Conservation (phyloP, 1,140 invertebrate species). For the Sminthurinus signatus region DNA sequence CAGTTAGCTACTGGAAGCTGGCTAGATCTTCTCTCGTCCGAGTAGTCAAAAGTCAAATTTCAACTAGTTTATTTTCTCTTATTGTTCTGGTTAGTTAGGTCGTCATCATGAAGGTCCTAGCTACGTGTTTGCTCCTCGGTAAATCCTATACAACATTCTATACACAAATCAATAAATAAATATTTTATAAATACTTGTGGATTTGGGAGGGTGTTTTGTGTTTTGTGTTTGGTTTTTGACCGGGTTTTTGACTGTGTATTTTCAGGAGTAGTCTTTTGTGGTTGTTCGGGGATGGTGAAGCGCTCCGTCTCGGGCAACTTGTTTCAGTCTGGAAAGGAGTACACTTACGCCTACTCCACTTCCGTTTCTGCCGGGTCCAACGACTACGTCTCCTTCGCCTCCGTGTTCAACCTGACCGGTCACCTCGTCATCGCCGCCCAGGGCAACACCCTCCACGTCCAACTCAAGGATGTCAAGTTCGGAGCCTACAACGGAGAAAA, state of each 20-base stretch:
- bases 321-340: slow-evolving; percentile 34
- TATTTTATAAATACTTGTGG: background rate
- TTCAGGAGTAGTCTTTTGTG: slow-evolving; percentile 28
- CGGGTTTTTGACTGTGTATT: no score
- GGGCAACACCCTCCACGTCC: slow-evolving; percentile 15
- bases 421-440: slow-evolving; percentile 20
- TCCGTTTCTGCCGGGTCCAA: slow-evolving; percentile 26
- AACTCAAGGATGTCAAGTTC: slow-evolving; percentile 28
- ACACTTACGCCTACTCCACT: slow-evolving; percentile 28
- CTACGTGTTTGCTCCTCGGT: slow-evolving; percentile 26
- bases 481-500: slow-evolving; percentile 36
- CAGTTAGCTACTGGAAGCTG: slow-evolving; percentile 25
- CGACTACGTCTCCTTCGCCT: slow-evolving; percentile 33
- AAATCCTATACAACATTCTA: no score
- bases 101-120: slow-evolving; percentile 30
- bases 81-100: background rate
- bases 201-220: background rate
- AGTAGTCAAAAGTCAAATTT: background rate
- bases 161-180: no score
- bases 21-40: no score
- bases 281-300: slow-evolving; percentile 28
- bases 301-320: slow-evolving; percentile 26
- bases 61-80: background rate
- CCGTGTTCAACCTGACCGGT: slow-evolving; percentile 33
- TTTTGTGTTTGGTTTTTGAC: background rate